Conservation (phyloP, 1,140 invertebrate species). For the Drosophila burlai region DNA sequence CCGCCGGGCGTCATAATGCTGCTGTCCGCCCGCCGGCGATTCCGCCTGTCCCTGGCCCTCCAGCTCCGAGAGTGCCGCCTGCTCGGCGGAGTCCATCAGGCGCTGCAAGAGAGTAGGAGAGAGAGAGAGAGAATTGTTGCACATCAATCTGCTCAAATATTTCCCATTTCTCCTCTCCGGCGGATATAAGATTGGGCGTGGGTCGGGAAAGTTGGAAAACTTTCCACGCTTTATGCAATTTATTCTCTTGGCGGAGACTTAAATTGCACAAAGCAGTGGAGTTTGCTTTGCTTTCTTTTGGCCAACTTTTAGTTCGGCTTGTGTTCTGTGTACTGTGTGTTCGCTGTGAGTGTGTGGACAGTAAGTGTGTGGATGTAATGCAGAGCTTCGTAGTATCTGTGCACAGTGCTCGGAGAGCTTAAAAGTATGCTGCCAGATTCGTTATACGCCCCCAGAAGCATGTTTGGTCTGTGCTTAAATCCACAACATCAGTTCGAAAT, state of each 20-base stretch:
- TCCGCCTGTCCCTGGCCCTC: conserved; percentile 71
- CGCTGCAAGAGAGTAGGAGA: conserved; percentile 87
- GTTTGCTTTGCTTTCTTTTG: conserved; percentile 49
- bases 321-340: conserved; percentile 8
- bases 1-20: conserved; percentile 90
- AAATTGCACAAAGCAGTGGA: conserved; percentile 76
- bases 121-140: conserved; percentile 6
- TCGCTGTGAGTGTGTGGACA: conserved; percentile 12
- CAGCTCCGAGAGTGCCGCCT: conserved; percentile 90
- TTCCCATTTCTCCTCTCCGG: conserved; percentile 8
- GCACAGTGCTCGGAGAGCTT: conserved; percentile 30
- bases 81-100: conserved; percentile 94
- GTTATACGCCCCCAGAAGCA: conserved; percentile 3
- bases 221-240: conserved; percentile 75
- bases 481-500: neutral
- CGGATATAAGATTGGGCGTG: neutral
- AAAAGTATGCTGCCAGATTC: conserved; percentile 16
- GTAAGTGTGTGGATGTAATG: conserved; percentile 22
- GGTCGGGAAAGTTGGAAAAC: conserved; percentile 34
- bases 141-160: conserved; percentile 27
- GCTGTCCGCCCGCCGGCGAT: conserved; percentile 60
- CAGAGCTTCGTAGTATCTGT: conserved; percentile 24
- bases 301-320: conserved; percentile 30
- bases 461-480: neutral
- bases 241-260: conserved; percentile 62